A percentile compares a stretch with the other conserved stretches of the same genome.
These are phyloP conservation scores for Luperina testacea DNA, from an alignment of 2,888 invertebrate genomes.

Conservation along the genomic window DNA sequence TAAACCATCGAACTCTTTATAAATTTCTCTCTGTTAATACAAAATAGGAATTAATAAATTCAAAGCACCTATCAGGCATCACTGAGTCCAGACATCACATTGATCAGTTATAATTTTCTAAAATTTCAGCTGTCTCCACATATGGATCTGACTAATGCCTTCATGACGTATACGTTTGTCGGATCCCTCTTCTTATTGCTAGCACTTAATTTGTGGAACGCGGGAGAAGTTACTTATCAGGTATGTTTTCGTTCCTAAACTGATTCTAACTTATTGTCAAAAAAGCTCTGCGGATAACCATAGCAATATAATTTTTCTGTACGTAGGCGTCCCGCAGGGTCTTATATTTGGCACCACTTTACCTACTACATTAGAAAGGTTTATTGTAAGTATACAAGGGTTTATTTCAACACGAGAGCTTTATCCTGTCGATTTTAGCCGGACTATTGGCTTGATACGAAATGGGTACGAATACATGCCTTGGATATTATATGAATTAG, in stretches of 20 bases:
- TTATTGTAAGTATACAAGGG: conserved; percentile 37
- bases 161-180: conserved; percentile 86
- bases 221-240: conserved; percentile 85
- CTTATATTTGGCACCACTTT: conserved; percentile 31
- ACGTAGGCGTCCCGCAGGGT: conserved; percentile 26
- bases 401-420: conserved; percentile 29
- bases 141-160: conserved; percentile 81
- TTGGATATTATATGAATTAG: conserved; percentile 59
- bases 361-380: conserved; percentile 35
- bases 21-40: too few relatives aligned
- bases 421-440: conserved; percentile 47
- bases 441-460: conserved; percentile 51
- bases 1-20: too few relatives aligned
- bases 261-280: neutral
- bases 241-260: conserved; percentile 63
- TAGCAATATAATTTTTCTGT: conserved; percentile 4
- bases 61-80: neutral
- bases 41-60: neutral
- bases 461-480: conserved; percentile 50
- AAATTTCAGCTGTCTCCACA: conserved; percentile 79
- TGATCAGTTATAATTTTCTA: neutral
- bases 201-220: conserved; percentile 85
- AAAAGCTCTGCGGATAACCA: neutral
- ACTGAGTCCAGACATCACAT: neutral
- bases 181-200: conserved; percentile 82